These are phyloP conservation scores for Molossus alvarezi DNA, from an alignment of 2,797 vertebrate species.

Conservation along the genomic window DNA sequence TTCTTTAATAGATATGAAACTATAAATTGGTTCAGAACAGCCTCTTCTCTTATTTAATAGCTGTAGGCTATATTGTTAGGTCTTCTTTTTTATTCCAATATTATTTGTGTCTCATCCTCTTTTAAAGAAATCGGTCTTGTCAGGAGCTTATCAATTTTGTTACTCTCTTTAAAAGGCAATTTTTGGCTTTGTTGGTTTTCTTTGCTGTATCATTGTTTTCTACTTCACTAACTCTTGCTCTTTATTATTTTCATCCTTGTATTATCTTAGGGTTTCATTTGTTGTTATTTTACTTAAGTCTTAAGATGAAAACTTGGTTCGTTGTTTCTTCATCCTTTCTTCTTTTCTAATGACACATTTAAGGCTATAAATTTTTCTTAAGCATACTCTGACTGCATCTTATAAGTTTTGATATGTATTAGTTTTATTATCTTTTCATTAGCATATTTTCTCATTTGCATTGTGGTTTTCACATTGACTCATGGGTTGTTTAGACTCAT, in stretches of 20 bases:
- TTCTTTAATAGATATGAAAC: constrained; percentile 19
- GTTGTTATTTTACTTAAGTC: constrained; percentile 50
- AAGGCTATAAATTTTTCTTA: constrained; percentile 54
- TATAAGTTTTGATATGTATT: constrained; percentile 7
- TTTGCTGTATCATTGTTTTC: not conserved
- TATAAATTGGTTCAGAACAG: not conserved
- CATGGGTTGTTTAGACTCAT: constrained; percentile 8
- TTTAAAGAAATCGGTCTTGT: constrained; percentile 1
- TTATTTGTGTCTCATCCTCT: not conserved
- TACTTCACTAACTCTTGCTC: not conserved
- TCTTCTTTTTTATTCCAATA: not conserved
- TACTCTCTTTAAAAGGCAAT: not conserved
- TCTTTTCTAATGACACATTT: constrained; percentile 20
- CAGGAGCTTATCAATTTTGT: not conserved
- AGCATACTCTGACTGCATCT: constrained; percentile 18
- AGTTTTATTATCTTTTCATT: constrained; percentile 70
- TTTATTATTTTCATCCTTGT: not conserved
- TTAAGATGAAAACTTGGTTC: constrained; percentile 22
- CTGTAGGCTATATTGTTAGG: not conserved
- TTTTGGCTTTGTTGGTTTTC: constrained; percentile 18
- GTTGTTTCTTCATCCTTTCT: not conserved
- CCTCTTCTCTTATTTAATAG: not conserved
- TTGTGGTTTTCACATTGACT: constrained; percentile 18
- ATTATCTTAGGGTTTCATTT: constrained; percentile 48
- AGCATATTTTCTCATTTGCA: constrained; percentile 57